These are phyloP conservation scores for Drosophila ezoana DNA, from an alignment of 2,888 invertebrate species.

Conservation along the genomic window DNA sequence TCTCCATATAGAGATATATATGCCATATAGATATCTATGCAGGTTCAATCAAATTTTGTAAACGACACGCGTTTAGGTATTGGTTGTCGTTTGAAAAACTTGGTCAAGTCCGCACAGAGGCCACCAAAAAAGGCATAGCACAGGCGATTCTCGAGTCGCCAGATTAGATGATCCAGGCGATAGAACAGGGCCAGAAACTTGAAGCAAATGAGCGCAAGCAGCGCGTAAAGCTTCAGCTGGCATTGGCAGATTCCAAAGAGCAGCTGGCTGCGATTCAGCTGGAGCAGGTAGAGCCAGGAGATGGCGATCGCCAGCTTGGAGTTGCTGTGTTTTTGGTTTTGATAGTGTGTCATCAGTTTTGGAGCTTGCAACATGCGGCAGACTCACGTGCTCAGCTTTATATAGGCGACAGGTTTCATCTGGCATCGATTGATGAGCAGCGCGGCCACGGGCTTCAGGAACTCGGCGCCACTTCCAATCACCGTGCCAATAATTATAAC, in stretches of 20 bases:
- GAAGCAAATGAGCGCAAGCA: constrained; percentile 44
- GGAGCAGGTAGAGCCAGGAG: constrained; percentile 42
- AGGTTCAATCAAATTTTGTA: constrained; percentile 51
- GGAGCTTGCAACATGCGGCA: constrained; percentile 1
- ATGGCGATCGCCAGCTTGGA: constrained; percentile 62
- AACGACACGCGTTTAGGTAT: constrained; percentile 19
- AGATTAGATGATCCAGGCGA: constrained; percentile 56
- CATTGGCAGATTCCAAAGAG: constrained; percentile 29
- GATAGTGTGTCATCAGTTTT: too few species aligned
- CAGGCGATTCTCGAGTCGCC: constrained; percentile 54
- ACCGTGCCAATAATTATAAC: constrained; percentile 65
- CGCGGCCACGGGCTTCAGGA: constrained; percentile 59
- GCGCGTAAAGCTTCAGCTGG: constrained; percentile 41
- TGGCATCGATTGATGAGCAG: constrained; percentile 66
- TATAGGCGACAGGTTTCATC: constrained; percentile 44
- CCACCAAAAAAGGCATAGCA: constrained; percentile 64
- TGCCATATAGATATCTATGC: constrained; percentile 9
- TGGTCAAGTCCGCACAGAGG: constrained; percentile 53
- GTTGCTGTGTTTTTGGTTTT: constrained; percentile 41
- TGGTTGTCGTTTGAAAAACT: constrained; percentile 37
- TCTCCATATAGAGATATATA: constrained; percentile 2
- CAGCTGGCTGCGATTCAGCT: constrained; percentile 33
- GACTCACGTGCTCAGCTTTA: constrained; percentile 67
- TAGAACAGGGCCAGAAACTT: constrained; percentile 44
- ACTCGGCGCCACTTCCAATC: constrained; percentile 68